Conservation (phyloP, 2,888 invertebrate species). For the Scrobipalpa atriplicella region DNA sequence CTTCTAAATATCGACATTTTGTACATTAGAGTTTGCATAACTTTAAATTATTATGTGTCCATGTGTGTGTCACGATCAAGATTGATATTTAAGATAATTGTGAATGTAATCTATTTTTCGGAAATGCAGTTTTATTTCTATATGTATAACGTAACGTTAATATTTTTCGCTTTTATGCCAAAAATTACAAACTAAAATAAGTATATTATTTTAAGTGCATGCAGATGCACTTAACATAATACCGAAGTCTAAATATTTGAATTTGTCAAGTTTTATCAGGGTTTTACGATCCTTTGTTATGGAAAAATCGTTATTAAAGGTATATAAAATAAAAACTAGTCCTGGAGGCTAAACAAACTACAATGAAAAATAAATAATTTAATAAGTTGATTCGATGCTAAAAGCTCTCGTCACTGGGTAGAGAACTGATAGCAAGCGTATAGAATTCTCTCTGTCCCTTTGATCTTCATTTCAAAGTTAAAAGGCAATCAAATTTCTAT, state of each 20-base stretch:
- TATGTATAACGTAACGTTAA: too few relatives aligned
- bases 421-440: background rate
- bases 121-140: too few relatives aligned
- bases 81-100: too few relatives aligned
- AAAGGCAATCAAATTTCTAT: constrained; percentile 23
- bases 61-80: too few relatives aligned
- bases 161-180: too few relatives aligned
- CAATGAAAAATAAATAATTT: background rate
- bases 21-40: background rate
- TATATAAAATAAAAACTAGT: too few relatives aligned
- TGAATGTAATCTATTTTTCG: too few relatives aligned
- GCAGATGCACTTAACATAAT: too few relatives aligned
- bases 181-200: too few relatives aligned
- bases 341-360: background rate
- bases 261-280: too few relatives aligned
- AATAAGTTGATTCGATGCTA: background rate
- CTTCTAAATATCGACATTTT: background rate
- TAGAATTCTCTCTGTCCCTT: constrained; percentile 17
- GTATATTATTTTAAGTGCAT: background rate
- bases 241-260: too few relatives aligned
- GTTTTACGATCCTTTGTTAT: background rate
- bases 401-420: background rate
- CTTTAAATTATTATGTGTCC: background rate
- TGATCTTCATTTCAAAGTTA: constrained; percentile 23
- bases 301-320: background rate